phyloP scores from a whole-genome alignment of 2,113 vertebrate species.

The Eulemur rufifrons region DNA sequence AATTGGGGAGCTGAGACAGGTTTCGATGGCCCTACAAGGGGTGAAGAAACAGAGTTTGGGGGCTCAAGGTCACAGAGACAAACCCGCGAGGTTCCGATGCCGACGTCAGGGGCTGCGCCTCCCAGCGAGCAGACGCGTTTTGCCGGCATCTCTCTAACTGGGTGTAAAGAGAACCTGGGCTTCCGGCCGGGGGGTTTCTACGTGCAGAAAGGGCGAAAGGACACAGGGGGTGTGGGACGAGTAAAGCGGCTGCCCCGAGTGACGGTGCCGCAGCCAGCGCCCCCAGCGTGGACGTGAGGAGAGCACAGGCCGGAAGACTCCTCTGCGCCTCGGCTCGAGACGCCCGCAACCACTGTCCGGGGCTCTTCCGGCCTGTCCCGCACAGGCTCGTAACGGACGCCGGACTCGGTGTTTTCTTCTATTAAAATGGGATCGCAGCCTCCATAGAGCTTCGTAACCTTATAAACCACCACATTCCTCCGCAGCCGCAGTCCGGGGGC shows the following conservation, averaged over 20 bases:
- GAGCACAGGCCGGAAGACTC: not conserved
- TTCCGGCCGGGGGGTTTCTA: not conserved
- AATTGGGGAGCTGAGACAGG: constrained; percentile 97
- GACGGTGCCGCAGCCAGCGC: not conserved
- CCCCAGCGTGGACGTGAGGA: not conserved
- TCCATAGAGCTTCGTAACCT: too few relatives aligned
- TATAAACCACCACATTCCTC: fast-evolving
- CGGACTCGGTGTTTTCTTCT: not conserved
- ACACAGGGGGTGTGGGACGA: too few relatives aligned
- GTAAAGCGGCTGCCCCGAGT: too few relatives aligned
- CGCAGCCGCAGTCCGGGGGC: not conserved
- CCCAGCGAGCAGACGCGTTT: fast-evolving
- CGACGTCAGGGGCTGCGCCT: fast-evolving
- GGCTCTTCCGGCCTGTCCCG: fast-evolving
- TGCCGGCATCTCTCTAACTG: not conserved
- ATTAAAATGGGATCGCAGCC: too few relatives aligned
- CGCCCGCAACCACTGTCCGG: fast-evolving
- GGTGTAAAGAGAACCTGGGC: not conserved
- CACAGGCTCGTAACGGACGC: fast-evolving
- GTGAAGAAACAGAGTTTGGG: not conserved
- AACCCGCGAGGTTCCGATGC: fast-evolving
- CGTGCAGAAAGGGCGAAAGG: not conserved
- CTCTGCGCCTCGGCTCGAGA: not conserved
- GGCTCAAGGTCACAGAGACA: not conserved
- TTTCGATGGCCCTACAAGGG: constrained; percentile 92